Conservation (phyloP, 2,888 invertebrate genomes). For the Spilosoma lubricipeda region DNA sequence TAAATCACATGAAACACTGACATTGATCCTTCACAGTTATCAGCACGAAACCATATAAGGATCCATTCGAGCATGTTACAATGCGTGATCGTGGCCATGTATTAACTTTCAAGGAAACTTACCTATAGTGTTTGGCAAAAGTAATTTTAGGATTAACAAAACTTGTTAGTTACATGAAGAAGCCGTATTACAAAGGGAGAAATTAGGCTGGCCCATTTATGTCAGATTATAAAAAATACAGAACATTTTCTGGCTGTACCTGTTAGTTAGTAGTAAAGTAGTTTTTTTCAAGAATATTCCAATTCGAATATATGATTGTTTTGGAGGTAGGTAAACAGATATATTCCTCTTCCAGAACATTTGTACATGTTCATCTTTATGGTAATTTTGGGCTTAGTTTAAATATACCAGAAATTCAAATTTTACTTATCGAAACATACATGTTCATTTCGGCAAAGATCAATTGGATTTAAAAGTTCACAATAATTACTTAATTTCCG, state of each 20-base stretch:
- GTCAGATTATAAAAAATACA: slow-evolving; percentile 30
- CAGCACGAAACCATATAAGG: slow-evolving; percentile 31
- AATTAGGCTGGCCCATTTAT: slow-evolving; percentile 62
- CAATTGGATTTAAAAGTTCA: neutral
- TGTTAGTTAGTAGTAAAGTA: neutral
- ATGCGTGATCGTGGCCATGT: slow-evolving; percentile 40
- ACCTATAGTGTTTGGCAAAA: slow-evolving; percentile 58
- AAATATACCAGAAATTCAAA: neutral
- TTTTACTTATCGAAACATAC: neutral
- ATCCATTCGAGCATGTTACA: slow-evolving; percentile 41
- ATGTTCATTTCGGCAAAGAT: neutral
- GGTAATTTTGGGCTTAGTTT: neutral
- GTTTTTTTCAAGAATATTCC: neutral
- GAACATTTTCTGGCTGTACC: neutral
- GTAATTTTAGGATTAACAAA: slow-evolving; percentile 52
- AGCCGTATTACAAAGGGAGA: slow-evolving; percentile 54
- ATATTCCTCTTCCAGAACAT: neutral
- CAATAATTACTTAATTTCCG: neutral
- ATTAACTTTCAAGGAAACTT: slow-evolving; percentile 67
- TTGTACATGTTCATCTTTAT: neutral
- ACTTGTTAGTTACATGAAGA: slow-evolving; percentile 61
- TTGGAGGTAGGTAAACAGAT: neutral
- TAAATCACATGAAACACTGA: neutral
- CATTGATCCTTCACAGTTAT: slow-evolving; percentile 19
- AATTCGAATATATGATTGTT: neutral